phyloP scores from a whole-genome alignment of 2,113 vertebrate species.

The Cairina moschata region DNA sequence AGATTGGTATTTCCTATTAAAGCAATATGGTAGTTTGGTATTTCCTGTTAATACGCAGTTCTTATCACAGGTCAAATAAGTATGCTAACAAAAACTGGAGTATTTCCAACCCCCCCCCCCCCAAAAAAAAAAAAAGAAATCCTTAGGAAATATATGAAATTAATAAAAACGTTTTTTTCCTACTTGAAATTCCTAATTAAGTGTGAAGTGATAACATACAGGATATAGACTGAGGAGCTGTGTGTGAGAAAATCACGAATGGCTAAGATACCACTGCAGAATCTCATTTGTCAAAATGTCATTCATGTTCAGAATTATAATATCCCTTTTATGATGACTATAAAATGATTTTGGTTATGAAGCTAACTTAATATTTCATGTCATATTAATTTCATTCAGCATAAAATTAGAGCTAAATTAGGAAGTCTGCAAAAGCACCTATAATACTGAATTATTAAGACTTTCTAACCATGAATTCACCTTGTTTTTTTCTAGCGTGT shows the following conservation, averaged over 20 bases:
- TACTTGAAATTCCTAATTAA: not conserved
- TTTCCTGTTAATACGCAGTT: not conserved
- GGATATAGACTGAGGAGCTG: not conserved
- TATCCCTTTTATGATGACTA: not conserved
- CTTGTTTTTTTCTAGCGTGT: not conserved
- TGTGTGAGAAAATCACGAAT: conserved; percentile 1
- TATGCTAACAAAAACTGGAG: not conserved
- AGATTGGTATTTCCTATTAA: not conserved
- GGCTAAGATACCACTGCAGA: not conserved
- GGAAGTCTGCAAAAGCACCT: not conserved
- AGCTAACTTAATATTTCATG: conserved; percentile 37
- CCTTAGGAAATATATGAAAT: not conserved
- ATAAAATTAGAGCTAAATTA: conserved; percentile 25
- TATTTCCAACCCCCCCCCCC: not conserved
- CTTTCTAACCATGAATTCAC: not conserved
- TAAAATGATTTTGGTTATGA: conserved; percentile 28
- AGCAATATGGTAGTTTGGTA: not conserved
- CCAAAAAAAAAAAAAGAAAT: not conserved
- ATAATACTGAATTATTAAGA: conserved; percentile 12
- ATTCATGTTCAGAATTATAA: not conserved
- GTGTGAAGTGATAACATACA: not conserved
- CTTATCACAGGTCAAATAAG: conserved; percentile 11
- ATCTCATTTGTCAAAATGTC: not conserved
- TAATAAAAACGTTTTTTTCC: not conserved
- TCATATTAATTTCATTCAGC: conserved; percentile 36